Percentiles rank a stretch among this genome's conserved stretches.
These are phyloP conservation scores for Montipora capitata DNA, from an alignment of 92 coral and sea anemone species.

Conservation along the genomic window DNA sequence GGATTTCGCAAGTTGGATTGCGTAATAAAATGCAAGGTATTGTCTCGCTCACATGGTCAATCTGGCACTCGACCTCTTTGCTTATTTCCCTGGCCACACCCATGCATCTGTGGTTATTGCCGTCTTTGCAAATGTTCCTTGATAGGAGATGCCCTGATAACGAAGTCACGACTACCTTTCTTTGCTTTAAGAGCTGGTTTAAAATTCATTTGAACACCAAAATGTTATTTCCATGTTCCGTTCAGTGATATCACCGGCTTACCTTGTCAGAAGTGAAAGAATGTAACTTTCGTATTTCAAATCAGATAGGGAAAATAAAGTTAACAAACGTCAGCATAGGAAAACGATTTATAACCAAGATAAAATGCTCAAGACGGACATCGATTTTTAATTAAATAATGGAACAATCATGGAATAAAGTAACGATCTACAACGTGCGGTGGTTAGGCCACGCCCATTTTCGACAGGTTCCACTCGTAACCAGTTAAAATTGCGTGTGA, in stretches of 20 bases:
- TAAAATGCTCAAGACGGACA: background rate
- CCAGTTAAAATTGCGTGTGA: conserved; percentile 25
- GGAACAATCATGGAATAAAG: background rate
- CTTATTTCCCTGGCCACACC: conserved; percentile 2
- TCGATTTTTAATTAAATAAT: background rate
- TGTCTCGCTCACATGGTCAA: conserved; percentile 14
- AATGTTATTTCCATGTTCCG: background rate
- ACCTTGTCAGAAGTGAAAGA: background rate
- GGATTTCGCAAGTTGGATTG: conserved; percentile 9
- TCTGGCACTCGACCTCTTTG: conserved; percentile 29
- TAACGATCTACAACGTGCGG: background rate
- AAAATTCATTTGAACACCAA: background rate
- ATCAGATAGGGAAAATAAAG: conserved; percentile 29
- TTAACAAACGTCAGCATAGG: conserved; percentile 34
- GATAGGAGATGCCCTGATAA: conserved; percentile 22
- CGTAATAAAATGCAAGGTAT: background rate
- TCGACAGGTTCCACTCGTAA: background rate
- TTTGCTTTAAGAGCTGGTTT: background rate
- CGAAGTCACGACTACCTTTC: conserved; percentile 14
- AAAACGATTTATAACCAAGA: conserved; percentile 41
- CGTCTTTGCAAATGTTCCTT: background rate
- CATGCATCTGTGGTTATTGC: conserved; percentile 6
- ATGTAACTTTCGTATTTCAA: background rate
- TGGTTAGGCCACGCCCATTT: background rate
- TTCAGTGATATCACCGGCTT: background rate